Evolutionary conservation across 2,797 vertebrate genomes (phyloP).

Genomic region (Mustela erminea): DNA sequence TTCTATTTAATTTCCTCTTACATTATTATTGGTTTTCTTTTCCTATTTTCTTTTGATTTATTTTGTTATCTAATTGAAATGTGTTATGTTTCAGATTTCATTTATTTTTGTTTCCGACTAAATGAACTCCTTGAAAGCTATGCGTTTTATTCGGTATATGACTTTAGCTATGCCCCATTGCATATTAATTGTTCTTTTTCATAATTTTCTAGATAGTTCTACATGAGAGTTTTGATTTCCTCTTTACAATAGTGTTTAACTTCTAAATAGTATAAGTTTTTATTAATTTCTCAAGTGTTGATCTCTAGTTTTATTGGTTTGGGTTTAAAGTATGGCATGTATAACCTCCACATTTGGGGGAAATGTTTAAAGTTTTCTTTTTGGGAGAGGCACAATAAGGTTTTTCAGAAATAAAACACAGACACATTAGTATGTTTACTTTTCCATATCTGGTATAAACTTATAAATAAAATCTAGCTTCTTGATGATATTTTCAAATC

Average conservation of each 20-base stretch:
- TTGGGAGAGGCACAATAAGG: neutral
- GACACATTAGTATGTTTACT: neutral
- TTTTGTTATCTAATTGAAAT: conserved; percentile 42
- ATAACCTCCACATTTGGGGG: neutral
- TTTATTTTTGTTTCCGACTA: conserved; percentile 48
- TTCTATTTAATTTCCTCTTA: conserved; percentile 47
- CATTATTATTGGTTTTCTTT: conserved; percentile 13
- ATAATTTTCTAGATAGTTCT: conserved; percentile 23
- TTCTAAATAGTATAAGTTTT: conserved; percentile 21
- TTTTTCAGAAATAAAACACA: neutral
- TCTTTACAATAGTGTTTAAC: conserved; percentile 48
- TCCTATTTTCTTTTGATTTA: conserved; percentile 27
- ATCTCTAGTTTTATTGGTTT: conserved; percentile 46
- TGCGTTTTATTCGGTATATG: conserved; percentile 22
- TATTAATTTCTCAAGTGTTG: conserved; percentile 41
- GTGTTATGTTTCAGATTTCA: conserved; percentile 19
- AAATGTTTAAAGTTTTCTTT: conserved; percentile 40
- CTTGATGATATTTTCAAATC: conserved; percentile 29
- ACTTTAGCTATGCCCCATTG: neutral
- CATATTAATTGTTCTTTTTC: conserved; percentile 29
- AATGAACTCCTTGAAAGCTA: conserved; percentile 21
- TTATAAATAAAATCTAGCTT: conserved; percentile 24
- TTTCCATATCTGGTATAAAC: conserved; percentile 17
- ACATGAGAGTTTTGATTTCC: conserved; percentile 31
- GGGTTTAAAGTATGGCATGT: neutral